Evolutionary conservation across 2,888 invertebrate species (phyloP).

Genomic region (Heliothis peltigera): DNA sequence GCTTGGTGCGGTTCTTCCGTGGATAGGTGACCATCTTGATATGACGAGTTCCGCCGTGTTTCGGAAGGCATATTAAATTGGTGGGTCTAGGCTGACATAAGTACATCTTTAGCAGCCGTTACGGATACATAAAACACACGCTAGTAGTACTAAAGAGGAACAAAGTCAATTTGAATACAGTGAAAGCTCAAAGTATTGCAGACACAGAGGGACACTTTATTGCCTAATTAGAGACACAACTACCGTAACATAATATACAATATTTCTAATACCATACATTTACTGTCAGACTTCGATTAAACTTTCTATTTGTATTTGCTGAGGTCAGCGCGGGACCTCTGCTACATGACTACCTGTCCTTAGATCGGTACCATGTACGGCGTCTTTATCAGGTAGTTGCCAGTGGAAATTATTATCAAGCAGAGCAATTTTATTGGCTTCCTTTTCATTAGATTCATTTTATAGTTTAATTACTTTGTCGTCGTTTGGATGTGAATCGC

Average conservation of each 20-base stretch:
- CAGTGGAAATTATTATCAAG: conserved; percentile 41
- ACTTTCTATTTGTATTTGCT: conserved; percentile 72
- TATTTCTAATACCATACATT: conserved; percentile 40
- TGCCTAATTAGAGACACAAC: conserved; percentile 1
- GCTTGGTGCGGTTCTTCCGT: too few relatives aligned
- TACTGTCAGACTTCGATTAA: conserved; percentile 42
- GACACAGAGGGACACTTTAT: conserved; percentile 2
- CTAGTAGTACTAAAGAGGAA: not conserved
- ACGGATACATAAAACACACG: too few relatives aligned
- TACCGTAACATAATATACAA: conserved; percentile 20
- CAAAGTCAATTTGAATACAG: not conserved
- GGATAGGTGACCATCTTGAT: too few relatives aligned
- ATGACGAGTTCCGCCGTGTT: too few relatives aligned
- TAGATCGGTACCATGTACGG: conserved; percentile 49
- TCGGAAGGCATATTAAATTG: too few relatives aligned
- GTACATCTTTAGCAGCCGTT: too few relatives aligned
- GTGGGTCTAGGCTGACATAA: too few relatives aligned
- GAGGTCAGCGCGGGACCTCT: conserved; percentile 65
- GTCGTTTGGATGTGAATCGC: conserved; percentile 26
- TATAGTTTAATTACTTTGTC: conserved; percentile 39
- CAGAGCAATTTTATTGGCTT: conserved; percentile 40
- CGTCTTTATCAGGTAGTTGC: conserved; percentile 56
- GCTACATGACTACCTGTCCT: conserved; percentile 70
- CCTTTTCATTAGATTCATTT: conserved; percentile 49
- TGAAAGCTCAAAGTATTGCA: not conserved